A percentile compares a stretch with the other conserved stretches of the same genome.
Evolutionary conservation across 2,797 vertebrate species (phyloP).

Genomic region (Tachyglossus aculeatus): DNA sequence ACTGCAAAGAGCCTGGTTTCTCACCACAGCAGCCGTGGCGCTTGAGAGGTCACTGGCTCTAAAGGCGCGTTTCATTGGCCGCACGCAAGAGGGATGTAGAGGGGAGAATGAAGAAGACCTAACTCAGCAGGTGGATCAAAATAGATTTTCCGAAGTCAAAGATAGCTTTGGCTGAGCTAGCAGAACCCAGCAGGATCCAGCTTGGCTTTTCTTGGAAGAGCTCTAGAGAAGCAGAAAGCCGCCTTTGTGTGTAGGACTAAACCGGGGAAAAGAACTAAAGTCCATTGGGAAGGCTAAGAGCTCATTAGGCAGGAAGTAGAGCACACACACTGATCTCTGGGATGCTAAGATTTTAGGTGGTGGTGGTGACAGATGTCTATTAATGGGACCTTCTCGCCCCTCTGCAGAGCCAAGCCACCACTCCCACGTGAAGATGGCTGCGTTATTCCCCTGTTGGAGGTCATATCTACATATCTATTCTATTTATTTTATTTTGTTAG

Average conservation of each 20-base stretch:
- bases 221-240: not conserved
- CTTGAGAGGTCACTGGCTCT: not conserved
- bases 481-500: no score
- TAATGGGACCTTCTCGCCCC: slow-evolving; percentile 27
- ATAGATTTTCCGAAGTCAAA: not conserved
- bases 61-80: not conserved
- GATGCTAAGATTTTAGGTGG: slow-evolving; percentile 18
- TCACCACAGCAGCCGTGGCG: no score
- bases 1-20: no score
- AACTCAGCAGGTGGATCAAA: slow-evolving; percentile 10
- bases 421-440: slow-evolving; percentile 30
- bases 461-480: no score
- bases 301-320: slow-evolving; percentile 50
- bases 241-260: slow-evolving; percentile 8
- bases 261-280: slow-evolving; percentile 33
- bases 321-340: slow-evolving; percentile 29
- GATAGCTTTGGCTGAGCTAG: slow-evolving; percentile 18
- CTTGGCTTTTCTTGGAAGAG: not conserved
- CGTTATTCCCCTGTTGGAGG: slow-evolving; percentile 51
- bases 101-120: slow-evolving; percentile 17
- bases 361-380: not conserved
- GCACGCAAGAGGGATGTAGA: not conserved
- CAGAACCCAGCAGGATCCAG: not conserved
- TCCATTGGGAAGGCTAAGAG: not conserved
- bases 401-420: slow-evolving; percentile 24